phyloP scores from a whole-genome alignment of 2,797 vertebrate species.

The Enteromius trimaculatus region DNA sequence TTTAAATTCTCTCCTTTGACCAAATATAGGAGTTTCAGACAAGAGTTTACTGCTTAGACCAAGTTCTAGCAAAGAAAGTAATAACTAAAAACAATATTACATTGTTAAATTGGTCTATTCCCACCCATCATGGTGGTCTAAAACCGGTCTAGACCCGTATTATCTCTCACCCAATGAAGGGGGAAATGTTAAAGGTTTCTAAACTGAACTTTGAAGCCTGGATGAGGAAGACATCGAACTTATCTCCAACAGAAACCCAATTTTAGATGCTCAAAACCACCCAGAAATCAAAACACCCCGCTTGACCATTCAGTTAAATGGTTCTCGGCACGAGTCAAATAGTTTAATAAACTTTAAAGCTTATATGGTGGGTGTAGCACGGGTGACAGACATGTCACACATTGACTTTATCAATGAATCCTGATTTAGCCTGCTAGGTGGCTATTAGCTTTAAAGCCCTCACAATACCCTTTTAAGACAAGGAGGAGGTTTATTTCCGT shows the following conservation, averaged over 20 bases:
- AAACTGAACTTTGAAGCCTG: conserved; percentile 3
- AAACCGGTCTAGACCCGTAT: background rate
- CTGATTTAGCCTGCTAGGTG: conserved; percentile 6
- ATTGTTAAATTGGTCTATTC: background rate
- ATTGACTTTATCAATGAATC: conserved; percentile 12
- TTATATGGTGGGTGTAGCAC: conserved; percentile 3
- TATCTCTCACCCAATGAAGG: background rate
- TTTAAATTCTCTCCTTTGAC: too few relatives aligned
- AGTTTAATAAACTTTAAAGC: background rate
- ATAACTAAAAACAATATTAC: background rate
- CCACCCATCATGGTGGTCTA: background rate
- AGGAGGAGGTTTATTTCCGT: background rate
- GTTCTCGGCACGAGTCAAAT: background rate
- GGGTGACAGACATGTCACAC: background rate
- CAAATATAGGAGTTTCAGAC: background rate
- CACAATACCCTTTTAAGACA: background rate
- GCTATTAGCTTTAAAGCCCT: conserved; percentile 29
- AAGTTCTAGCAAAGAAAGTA: background rate
- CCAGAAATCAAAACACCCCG: background rate
- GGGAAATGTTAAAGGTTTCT: background rate
- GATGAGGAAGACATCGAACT: background rate
- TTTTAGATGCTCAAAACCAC: background rate
- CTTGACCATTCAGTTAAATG: background rate
- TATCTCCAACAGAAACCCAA: background rate
- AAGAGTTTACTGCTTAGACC: background rate